These are phyloP conservation scores for Ptychodera flava DNA, from an alignment of 35 echinoderm and acorn worm genomes.

Conservation along the genomic window DNA sequence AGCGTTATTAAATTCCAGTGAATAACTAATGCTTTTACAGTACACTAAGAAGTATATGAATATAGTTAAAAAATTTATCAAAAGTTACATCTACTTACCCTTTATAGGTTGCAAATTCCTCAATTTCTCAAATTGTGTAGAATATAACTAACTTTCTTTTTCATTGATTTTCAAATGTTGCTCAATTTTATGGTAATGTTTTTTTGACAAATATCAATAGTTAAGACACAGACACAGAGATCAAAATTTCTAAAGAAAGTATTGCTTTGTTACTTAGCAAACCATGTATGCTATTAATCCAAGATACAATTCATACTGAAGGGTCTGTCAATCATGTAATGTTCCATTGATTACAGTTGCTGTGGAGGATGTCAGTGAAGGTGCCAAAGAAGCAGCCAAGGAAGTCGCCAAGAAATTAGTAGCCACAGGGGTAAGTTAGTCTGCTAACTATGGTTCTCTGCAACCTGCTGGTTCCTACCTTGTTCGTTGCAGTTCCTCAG, in stretches of 20 bases:
- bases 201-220: not conserved
- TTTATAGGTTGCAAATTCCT: no score
- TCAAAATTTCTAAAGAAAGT: not conserved
- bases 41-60: no score
- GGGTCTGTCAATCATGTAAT: not conserved
- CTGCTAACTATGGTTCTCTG: no score
- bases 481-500: no score
- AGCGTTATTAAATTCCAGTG: no score
- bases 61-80: no score
- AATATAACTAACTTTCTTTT: no score
- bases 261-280: not conserved
- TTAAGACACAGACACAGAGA: not conserved
- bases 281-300: not conserved
- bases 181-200: not conserved
- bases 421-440: constrained; percentile 49
- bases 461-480: no score
- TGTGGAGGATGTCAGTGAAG: not conserved
- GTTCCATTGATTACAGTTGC: not conserved
- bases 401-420: constrained; percentile 64
- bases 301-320: not conserved
- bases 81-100: no score
- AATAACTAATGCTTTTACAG: no score
- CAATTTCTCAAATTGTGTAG: no score
- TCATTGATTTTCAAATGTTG: not conserved
- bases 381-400: constrained; percentile 48